A percentile compares a stretch with the other conserved stretches of the same genome.
phyloP scores from a whole-genome alignment of 2,113 vertebrate species.

The Argyrosomus japonicus region DNA sequence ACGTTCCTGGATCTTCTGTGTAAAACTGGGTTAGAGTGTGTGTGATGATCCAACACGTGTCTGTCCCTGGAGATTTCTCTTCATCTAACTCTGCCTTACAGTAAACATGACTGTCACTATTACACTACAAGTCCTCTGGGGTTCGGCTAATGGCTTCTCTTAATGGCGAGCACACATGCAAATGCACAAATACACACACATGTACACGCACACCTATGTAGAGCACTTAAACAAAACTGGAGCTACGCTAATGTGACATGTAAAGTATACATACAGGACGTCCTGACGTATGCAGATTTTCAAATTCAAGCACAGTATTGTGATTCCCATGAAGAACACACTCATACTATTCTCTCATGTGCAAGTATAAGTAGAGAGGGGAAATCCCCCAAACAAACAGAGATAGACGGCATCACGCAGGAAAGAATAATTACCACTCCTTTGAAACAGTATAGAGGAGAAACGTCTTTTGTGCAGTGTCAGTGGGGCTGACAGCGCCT shows the following conservation, averaged over 20 bases:
- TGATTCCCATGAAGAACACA: neutral
- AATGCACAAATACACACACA: neutral
- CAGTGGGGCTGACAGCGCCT: constrained; percentile 59
- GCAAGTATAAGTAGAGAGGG: constrained; percentile 10
- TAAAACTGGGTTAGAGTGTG: constrained; percentile 26
- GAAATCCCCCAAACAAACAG: constrained; percentile 49
- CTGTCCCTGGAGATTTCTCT: constrained; percentile 41
- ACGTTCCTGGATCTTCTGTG: constrained; percentile 12
- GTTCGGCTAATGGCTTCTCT: constrained; percentile 25
- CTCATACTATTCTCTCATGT: constrained; percentile 6
- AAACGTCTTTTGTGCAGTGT: constrained; percentile 52
- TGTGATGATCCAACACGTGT: constrained; percentile 7
- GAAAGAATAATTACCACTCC: constrained; percentile 58
- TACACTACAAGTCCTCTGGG: constrained; percentile 33
- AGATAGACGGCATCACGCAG: constrained; percentile 21
- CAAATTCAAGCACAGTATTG: neutral
- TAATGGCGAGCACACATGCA: constrained; percentile 5
- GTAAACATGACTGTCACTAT: constrained; percentile 41
- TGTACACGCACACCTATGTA: neutral
- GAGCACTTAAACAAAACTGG: neutral
- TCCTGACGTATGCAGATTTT: constrained; percentile 14
- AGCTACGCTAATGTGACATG: constrained; percentile 5
- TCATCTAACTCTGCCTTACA: constrained; percentile 29
- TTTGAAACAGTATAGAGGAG: constrained; percentile 40
- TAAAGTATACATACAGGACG: neutral